phyloP scores from a whole-genome alignment of 2,797 vertebrate species.

The Cryptoprocta ferox region DNA sequence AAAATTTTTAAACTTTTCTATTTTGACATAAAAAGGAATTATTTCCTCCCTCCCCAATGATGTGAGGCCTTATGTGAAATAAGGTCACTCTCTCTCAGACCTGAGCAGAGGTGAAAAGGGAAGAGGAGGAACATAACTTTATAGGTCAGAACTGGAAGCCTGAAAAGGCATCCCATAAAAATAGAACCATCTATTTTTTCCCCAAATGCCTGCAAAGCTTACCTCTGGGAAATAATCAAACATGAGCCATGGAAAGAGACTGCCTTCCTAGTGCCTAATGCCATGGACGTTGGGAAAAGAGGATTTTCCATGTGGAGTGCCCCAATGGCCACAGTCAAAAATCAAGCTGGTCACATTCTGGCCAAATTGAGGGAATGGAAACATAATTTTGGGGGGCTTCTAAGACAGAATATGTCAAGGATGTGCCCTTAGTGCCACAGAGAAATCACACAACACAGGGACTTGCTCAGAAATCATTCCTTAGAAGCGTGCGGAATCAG shows the following conservation, averaged over 20 bases:
- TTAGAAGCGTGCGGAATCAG: background rate
- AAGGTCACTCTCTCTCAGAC: background rate
- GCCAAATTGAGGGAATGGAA: background rate
- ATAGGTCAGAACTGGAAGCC: background rate
- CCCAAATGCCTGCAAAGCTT: background rate
- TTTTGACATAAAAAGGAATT: background rate
- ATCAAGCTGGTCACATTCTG: background rate
- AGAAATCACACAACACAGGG: slow-evolving; percentile 6
- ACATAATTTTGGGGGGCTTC: background rate
- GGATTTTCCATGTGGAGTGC: background rate
- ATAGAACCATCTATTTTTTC: background rate
- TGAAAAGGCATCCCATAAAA: background rate
- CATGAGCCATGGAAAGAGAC: background rate
- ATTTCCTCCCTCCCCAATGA: background rate
- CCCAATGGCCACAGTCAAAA: background rate
- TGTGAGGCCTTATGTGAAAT: background rate
- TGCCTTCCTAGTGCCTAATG: background rate
- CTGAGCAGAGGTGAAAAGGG: background rate
- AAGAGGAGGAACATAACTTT: background rate
- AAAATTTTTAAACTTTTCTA: background rate
- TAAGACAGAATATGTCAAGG: background rate
- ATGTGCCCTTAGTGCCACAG: background rate
- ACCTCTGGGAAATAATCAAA: background rate
- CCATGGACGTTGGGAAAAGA: background rate
- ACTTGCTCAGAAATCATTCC: background rate